Base-by-base conservation (phyloP, 2,888 invertebrate species). In the Stomorhina lunata region DNA sequence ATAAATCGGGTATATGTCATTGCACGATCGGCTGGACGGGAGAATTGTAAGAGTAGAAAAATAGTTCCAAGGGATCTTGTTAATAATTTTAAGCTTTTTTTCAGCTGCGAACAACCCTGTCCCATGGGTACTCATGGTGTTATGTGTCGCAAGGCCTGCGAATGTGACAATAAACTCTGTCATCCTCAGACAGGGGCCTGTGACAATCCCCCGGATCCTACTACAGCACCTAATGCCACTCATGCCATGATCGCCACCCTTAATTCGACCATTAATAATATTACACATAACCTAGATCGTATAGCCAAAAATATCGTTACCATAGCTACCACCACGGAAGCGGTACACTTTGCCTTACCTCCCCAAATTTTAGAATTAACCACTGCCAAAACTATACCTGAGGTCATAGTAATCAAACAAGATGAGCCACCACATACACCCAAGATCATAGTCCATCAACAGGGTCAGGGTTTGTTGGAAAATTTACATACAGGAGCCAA, bases 11-110 rank as follows among this genome's bases (percentile, higher is more conserved):
- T 29, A 92, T 92, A 69, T 95, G 95, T 88, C 92, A 92, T 73
- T 95, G 95, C 90, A 92, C 93, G 61, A 92, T 93, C 48, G 95
- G 95, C 88, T 94, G 94, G 93, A 93, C 92, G 87, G 95, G 95
- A 89, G 92, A 92, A 88, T 93, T 93, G 95, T 95, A 92, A 93
- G n/a, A n/a, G 92, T 85, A 22, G 1, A 3, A 27, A 20, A 37
- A n/a, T n/a, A n/a, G n/a, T n/a, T n/a, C n/a, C n/a, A n/a, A n/a
- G n/a, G n/a, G n/a, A n/a, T n/a, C n/a, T n/a, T n/a, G n/a, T n/a
- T n/a, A n/a, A n/a, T n/a, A n/a, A n/a, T n/a, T n/a, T n/a, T 48
- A 9, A 29, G 59, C 2, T 4, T 57, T 50, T 7, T 61, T n/a
- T 2, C 55, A 90, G 91, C 63, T 91, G 91, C 68, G 89, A 92